phyloP scores from a whole-genome alignment of 2,113 vertebrate species.

The Cynocephalus volans region DNA sequence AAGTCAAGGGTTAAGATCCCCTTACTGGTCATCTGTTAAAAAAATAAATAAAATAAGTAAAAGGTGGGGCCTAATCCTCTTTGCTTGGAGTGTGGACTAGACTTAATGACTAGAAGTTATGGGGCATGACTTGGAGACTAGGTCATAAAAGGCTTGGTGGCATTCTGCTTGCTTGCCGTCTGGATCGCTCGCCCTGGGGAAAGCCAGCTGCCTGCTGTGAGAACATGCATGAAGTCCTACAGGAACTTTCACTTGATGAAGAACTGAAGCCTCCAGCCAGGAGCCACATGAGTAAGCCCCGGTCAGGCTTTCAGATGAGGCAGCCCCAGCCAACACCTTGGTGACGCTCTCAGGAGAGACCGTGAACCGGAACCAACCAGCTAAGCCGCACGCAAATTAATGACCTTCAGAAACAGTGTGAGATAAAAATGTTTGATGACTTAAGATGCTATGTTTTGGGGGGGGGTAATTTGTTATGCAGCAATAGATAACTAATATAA shows the following conservation, averaged over 20 bases:
- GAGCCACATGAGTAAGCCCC: not conserved
- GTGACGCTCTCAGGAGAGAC: not conserved
- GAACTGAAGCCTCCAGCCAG: not conserved
- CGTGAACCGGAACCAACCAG: not conserved
- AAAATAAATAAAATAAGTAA: not conserved
- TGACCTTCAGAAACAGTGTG: not conserved
- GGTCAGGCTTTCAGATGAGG: not conserved
- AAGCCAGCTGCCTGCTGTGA: not conserved
- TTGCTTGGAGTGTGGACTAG: not conserved
- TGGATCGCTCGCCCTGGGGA: not conserved
- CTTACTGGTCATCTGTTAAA: too few relatives aligned
- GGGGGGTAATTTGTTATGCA: not conserved
- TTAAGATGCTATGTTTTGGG: not conserved
- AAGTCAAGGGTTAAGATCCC: too few relatives aligned
- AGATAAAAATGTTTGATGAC: slow-evolving; percentile 10
- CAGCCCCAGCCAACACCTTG: not conserved
- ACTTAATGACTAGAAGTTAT: not conserved
- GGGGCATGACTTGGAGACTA: not conserved
- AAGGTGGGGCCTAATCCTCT: not conserved
- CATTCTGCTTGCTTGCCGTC: not conserved
- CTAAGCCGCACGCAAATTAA: not conserved
- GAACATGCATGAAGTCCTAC: not conserved
- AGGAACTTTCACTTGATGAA: not conserved
- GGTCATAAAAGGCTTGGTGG: not conserved
- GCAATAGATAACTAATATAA: not conserved